phyloP scores from a whole-genome alignment of 1,140 invertebrate genomes.

The Pseudomyrmex dendroicus region DNA sequence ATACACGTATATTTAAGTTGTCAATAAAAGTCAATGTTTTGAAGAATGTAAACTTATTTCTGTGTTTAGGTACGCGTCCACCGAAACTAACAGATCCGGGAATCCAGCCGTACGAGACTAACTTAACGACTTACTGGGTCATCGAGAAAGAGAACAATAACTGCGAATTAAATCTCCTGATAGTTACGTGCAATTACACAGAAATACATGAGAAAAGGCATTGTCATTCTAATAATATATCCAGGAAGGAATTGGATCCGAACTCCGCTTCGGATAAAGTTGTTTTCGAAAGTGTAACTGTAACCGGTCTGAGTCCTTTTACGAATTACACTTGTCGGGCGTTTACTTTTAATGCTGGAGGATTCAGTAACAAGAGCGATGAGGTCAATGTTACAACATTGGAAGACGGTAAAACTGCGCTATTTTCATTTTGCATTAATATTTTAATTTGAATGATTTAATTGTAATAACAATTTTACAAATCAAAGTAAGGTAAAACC shows the following conservation, averaged over 20 bases:
- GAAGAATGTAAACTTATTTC: slow-evolving; percentile 3
- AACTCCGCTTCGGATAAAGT: neutral
- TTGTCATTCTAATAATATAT: slow-evolving; percentile 5
- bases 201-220: slow-evolving; percentile 67
- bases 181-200: slow-evolving; percentile 66
- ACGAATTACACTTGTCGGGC: slow-evolving; percentile 75
- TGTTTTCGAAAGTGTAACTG: slow-evolving; percentile 36
- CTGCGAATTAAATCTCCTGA: slow-evolving; percentile 62
- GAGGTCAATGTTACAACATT: slow-evolving; percentile 60
- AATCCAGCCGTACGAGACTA: neutral
- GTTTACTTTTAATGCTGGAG: slow-evolving; percentile 59
- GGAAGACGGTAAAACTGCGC: slow-evolving; percentile 71
- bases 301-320: slow-evolving; percentile 71
- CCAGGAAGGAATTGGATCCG: too few species aligned
- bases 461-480: too few species aligned
- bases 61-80: slow-evolving; percentile 56
- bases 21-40: neutral
- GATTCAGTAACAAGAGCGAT: slow-evolving; percentile 66
- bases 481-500: too few species aligned
- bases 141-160: slow-evolving; percentile 69
- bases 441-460: neutral
- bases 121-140: slow-evolving; percentile 68
- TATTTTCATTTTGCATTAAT: slow-evolving; percentile 10
- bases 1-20: neutral
- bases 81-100: slow-evolving; percentile 16